phyloP scores from a whole-genome alignment of 2,797 vertebrate species.

The Sphenopsis melanotis region DNA sequence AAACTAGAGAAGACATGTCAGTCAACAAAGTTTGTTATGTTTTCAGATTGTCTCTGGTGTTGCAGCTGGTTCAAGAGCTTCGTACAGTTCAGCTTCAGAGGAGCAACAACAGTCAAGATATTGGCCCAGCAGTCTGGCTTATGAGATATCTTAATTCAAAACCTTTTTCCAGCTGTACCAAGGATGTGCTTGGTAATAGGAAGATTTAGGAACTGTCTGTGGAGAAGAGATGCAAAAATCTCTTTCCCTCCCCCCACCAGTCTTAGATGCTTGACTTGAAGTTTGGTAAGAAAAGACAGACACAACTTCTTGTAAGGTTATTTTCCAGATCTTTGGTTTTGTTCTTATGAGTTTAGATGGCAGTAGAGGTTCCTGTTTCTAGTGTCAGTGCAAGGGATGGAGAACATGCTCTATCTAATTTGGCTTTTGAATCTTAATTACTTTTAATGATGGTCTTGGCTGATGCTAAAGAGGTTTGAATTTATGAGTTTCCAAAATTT shows the following conservation, averaged over 20 bases:
- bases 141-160: not conserved
- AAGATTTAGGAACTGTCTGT: not conserved
- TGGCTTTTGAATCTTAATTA: not conserved
- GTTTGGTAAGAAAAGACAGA: not conserved
- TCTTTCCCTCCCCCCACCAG: not conserved
- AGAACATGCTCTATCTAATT: not conserved
- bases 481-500: not conserved
- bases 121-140: not conserved
- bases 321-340: constrained; percentile 6
- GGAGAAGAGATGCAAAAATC: not conserved
- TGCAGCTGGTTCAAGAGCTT: not conserved
- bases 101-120: not conserved
- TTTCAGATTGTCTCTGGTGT: not conserved
- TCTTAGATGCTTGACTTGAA: not conserved
- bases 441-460: not conserved
- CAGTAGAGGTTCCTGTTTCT: not conserved
- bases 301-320: not conserved
- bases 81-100: not conserved
- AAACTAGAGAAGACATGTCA: not conserved
- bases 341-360: not conserved
- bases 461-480: not conserved
- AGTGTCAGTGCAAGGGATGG: not conserved
- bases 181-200: not conserved
- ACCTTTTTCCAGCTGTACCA: not conserved
- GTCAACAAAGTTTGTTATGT: not conserved